Conservation (phyloP, 2,797 vertebrate species). For the Phrynocephalus forsythii region DNA sequence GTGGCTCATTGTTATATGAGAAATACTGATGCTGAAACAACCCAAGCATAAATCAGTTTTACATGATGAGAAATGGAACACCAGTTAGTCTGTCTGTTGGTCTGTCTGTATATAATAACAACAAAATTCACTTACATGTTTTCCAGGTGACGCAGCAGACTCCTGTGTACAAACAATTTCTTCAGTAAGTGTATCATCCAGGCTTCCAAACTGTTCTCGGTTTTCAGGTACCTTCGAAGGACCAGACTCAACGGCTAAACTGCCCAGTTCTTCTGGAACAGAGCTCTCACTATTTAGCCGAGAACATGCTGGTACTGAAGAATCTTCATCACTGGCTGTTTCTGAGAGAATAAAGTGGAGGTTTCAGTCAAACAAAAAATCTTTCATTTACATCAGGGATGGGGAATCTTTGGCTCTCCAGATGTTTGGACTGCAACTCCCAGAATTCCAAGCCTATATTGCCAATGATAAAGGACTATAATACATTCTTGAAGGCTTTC, state of each 20-base stretch:
- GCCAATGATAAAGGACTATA: too few relatives aligned
- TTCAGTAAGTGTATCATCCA: constrained; percentile 69
- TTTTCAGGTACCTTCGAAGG: constrained; percentile 70
- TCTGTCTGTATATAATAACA: not conserved
- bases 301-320: constrained; percentile 78
- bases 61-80: not conserved
- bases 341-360: constrained; percentile 70
- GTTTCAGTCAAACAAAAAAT: constrained; percentile 9
- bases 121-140: constrained; percentile 76
- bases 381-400: too few relatives aligned
- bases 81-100: not conserved
- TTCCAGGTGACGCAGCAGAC: constrained; percentile 75
- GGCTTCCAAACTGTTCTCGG: constrained; percentile 72
- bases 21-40: not conserved
- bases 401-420: too few relatives aligned
- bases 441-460: too few relatives aligned
- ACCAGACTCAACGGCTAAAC: constrained; percentile 68
- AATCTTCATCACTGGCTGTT: constrained; percentile 80
- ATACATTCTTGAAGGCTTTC: too few relatives aligned
- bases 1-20: not conserved
- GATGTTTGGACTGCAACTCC: too few relatives aligned
- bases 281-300: constrained; percentile 83
- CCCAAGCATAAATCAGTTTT: not conserved
- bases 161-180: constrained; percentile 82
- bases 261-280: constrained; percentile 79